phyloP scores from a whole-genome alignment of 2,888 invertebrate species.

The Chrysina gloriosa region DNA sequence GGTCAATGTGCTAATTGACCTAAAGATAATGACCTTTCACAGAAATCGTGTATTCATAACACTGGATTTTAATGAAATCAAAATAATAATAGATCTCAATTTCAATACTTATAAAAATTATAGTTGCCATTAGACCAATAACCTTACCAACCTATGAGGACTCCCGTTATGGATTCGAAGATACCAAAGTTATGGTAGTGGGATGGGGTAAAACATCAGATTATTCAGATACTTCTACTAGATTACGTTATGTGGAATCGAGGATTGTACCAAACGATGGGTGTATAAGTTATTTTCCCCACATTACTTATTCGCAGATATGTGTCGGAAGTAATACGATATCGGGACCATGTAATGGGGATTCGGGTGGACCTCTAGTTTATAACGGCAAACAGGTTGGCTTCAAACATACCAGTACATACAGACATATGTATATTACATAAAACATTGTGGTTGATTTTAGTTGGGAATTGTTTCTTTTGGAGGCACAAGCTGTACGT shows the following conservation, averaged over 20 bases:
- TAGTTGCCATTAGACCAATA: slow-evolving; percentile 35
- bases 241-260: slow-evolving; percentile 32
- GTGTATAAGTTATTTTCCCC: slow-evolving; percentile 18
- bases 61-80: too few species aligned
- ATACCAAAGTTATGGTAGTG: slow-evolving; percentile 29
- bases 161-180: slow-evolving; percentile 24
- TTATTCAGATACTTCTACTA: slow-evolving; percentile 27
- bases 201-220: slow-evolving; percentile 42
- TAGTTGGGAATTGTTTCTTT: slow-evolving; percentile 41
- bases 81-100: too few species aligned
- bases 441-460: neutral
- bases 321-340: slow-evolving; percentile 21
- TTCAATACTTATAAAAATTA: neutral
- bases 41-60: too few species aligned
- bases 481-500: slow-evolving; percentile 31
- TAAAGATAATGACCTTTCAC: too few species aligned
- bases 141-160: slow-evolving; percentile 30
- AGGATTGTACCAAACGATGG: slow-evolving; percentile 20
- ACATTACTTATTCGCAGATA: slow-evolving; percentile 24
- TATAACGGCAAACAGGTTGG: slow-evolving; percentile 32
- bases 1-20: too few species aligned
- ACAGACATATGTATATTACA: neutral
- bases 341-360: slow-evolving; percentile 39
- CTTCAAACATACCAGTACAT: neutral
- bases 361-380: slow-evolving; percentile 37